Evolutionary conservation across 1,140 invertebrate species (phyloP).

Genomic region (Aphidius gifuensis): DNA sequence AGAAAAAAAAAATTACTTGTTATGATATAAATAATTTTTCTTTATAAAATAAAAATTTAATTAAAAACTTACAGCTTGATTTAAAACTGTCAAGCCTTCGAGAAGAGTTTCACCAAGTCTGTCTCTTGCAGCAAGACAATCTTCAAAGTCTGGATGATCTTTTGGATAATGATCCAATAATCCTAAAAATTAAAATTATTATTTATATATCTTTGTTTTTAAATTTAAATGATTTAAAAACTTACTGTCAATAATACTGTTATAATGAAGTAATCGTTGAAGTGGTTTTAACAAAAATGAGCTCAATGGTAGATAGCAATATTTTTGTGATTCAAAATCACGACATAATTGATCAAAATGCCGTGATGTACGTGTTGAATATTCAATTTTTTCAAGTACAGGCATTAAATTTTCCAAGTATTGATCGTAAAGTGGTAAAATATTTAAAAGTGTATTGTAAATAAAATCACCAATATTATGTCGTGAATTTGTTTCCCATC

Average conservation of each 20-base stretch:
- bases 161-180: conserved; percentile 74
- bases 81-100: conserved; percentile 47
- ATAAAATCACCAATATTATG: conserved; percentile 64
- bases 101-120: conserved; percentile 57
- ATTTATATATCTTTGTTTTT: background rate
- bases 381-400: conserved; percentile 73
- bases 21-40: no score
- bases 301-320: conserved; percentile 83
- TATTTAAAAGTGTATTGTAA: conserved; percentile 50
- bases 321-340: conserved; percentile 82
- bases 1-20: conserved; percentile 20
- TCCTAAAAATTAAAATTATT: conserved; percentile 52
- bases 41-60: no score
- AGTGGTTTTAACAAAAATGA: conserved; percentile 85
- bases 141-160: conserved; percentile 71
- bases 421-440: conserved; percentile 71
- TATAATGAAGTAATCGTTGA: conserved; percentile 84
- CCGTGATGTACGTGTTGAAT: conserved; percentile 66
- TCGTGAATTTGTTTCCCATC: conserved; percentile 59
- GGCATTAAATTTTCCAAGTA: conserved; percentile 76
- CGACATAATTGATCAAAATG: conserved; percentile 77
- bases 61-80: conserved; percentile 44
- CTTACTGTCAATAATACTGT: conserved; percentile 79
- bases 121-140: conserved; percentile 69
- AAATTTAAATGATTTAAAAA: conserved; percentile 22